Evolutionary conservation across 2,888 invertebrate genomes (phyloP), one percentile per base, ranked within the genome.

Genomic region (Lacanobia wlatinum): DNA sequence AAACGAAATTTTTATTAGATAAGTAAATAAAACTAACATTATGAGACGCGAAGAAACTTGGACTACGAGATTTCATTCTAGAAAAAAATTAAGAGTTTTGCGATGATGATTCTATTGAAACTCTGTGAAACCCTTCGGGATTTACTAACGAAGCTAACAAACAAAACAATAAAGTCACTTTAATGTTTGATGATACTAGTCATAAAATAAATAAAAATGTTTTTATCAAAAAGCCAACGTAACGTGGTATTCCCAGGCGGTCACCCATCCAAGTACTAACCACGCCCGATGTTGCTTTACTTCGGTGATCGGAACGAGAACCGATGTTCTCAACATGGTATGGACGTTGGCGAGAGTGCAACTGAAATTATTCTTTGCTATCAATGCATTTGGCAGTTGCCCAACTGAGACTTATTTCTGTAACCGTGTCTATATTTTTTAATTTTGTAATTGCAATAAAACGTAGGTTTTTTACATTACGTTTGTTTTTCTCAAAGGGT

Each of bases 231-330:
- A 89, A 88, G 87, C 85, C 90, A 92, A 92, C 90, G 86, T 87
- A 91, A 92, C 90, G 91, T 84, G 90, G 92, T 93, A 91, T 92
- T 92, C 91, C 91, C 92, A 93, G 92, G 93, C 92, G 92, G 93
- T 94, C 93, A 94, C 93, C 94, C 93, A 94, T 94, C 92, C 92
- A 94, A 94, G 93, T 93, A 94, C 93, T 93, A 91, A 93, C 91
- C 91, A 87, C 92, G 92, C 92, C 93, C 93, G 90, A 94, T 89
- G 92, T 93, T 93, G 94, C 92, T 93, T 94, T 92, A 93, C 92
- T 93, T 93, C 92, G 92, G 93, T 94, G 94, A 93, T 94, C 93
- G 93, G 93, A 94, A 69, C 21, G 52, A 72, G 50, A 71, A 72
- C 43, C 58, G 38, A 52, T 73, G 59, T 59, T 73, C 23, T 53